Evolutionary conservation across 2,113 vertebrate genomes (phyloP), one percentile per base, ranked within the genome.

Genomic region (Bostrychus sinensis): DNA sequence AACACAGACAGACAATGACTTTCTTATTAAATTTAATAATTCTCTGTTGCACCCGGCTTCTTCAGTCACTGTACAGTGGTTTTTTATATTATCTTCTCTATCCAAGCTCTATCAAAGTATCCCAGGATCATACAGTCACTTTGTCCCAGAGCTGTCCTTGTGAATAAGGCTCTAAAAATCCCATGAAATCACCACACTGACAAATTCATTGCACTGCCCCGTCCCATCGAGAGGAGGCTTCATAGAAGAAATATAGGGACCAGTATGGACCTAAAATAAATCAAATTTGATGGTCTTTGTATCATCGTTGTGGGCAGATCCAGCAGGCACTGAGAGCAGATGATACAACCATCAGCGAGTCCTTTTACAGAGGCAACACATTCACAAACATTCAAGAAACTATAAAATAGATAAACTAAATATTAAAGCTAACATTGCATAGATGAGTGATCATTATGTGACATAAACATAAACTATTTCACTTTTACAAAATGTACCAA

Each of bases 301-400:
- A 75, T 77, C 67, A 86, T 79, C 80, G 65, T 71, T 65, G 61
- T 62, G 77, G 51, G 60, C 74, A 72, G 77, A 76, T 81, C 81
- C 82, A 82, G 62, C 83, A 89, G 87, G 83, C 89, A 90, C 86
- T 84, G 66, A 77, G 62, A 82, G 42, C 82, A 83, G 78, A 80
- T 72, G 80, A 85, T 64, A 72, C 12, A 70, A 72, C 65, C 69
- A 82, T 77, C 48, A 64, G 48, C 64, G 30, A 53, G 9, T 42
- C 36, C 13, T 58, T 23, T 46, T 77, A 7, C 56, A 67, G 76
- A 82, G 77, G 73, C 66, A 63, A 77, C 61, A n/a, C 53, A 57
- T 57, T 62, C 51, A 56, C 14, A 69, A 69, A 75, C 34, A 65
- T n/a, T 14, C 16, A 68, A 66, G 1, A 77, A 75, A 70, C 65